Base-by-base conservation (phyloP, 2,888 invertebrate species). In the Lycia hirtaria region DNA sequence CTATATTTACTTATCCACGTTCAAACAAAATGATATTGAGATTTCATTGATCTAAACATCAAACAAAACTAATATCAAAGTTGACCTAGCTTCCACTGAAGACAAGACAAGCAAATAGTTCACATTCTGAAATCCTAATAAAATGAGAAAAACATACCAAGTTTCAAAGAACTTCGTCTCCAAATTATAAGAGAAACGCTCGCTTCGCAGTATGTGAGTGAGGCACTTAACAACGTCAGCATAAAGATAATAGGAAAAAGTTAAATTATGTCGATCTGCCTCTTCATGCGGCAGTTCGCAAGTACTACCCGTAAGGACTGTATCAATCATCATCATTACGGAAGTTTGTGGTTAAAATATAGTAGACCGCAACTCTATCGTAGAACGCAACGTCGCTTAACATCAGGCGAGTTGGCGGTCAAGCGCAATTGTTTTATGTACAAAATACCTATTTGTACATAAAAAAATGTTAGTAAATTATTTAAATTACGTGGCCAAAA, bases 171-270 rank as follows among this genome's bases (percentile, higher is more conserved):
- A 62, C 54, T 65, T 47, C 56, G 43, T 54, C 52, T 63, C 65
- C 63, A 72, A 78, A 79, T 82, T 81, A 78, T 78, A 72, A 79
- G 70, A 79, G 70, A 85, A 85, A 74, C 66, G 81, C 81, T 77
- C 70, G 60, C 72, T 78, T 72, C 65, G 81, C 83, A 79, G 81
- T 88, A 86, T 87, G 83, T 86, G 85, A 80, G 79, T 77, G 75
- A 75, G 74, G 72, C 78, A 80, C 81, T 85, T 86, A 87, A 87
- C 84, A 77, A 76, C 80, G 86, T 89, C 88, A 88, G 88, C 88
- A 82, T 85, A 88, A 90, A 90, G 87, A 90, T 91, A 91, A 91
- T 91, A 89, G 88, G 91, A 89, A 91, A 92, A 92, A 90, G 92
- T 90, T 92, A 90, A 90, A 91, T 89, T 86, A 88, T 88, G 88